Percentiles rank a stretch among this genome's conserved stretches.
Conservation (phyloP, 2,797 vertebrate genomes). For the Macrochelys suwanniensis region DNA sequence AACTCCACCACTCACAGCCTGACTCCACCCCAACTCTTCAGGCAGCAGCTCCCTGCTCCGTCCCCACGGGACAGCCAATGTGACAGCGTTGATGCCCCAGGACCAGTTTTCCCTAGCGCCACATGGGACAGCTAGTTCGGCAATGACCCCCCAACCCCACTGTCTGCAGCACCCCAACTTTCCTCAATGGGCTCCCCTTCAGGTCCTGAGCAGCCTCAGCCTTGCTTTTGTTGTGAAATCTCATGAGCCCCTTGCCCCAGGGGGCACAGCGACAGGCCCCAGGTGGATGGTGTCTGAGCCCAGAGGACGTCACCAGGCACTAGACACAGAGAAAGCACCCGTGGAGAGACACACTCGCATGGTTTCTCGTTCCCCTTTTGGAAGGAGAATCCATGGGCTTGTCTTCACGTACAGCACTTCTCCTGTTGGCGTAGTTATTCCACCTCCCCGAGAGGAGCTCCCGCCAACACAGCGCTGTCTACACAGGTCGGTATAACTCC, state of each 20-base stretch:
- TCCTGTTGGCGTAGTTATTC: too few species aligned
- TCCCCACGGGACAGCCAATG: too few species aligned
- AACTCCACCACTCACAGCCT: too few species aligned
- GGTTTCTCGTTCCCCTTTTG: background rate
- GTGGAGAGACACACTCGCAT: background rate
- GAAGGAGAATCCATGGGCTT: background rate
- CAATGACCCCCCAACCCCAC: background rate
- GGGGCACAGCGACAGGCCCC: accelerated
- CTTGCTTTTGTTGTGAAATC: background rate
- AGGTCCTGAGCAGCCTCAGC: background rate
- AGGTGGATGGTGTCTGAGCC: background rate
- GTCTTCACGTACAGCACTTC: too few species aligned
- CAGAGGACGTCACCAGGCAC: background rate
- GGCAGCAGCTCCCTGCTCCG: background rate
- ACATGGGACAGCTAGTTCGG: background rate
- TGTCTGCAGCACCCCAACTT: background rate
- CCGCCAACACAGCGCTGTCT: too few species aligned
- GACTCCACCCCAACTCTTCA: too few species aligned
- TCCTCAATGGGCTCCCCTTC: background rate
- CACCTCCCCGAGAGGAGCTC: too few species aligned
- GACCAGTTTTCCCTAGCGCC: background rate
- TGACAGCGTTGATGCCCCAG: background rate
- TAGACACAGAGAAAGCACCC: background rate
- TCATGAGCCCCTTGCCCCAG: background rate
- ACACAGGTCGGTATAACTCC: too few species aligned